Evolutionary conservation across 2,888 invertebrate genomes (phyloP).

Genomic region (Cataglyphis albicans): DNA sequence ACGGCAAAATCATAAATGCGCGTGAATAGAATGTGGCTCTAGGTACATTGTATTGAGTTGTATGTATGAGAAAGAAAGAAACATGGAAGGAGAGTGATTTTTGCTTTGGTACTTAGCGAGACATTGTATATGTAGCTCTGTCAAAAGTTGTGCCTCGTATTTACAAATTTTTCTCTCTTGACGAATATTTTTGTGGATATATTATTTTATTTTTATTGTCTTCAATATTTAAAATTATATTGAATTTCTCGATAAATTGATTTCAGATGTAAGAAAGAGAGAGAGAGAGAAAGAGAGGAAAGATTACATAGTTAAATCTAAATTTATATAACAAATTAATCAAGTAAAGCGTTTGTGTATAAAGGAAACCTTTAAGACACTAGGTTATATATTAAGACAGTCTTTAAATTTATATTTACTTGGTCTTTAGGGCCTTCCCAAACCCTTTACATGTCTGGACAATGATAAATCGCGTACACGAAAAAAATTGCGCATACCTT

Average conservation of each 20-base stretch:
- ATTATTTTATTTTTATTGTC: not conserved
- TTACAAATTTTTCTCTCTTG: not conserved
- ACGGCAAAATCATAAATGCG: constrained; percentile 29
- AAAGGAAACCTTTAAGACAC: not conserved
- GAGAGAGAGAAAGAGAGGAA: not conserved
- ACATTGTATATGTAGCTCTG: not conserved
- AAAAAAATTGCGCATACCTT: constrained; percentile 46
- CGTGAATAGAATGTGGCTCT: constrained; percentile 16
- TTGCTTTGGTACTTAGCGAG: not conserved
- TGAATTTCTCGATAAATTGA: not conserved
- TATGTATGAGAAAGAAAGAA: not conserved
- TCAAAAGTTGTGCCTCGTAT: not conserved
- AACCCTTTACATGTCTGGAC: constrained; percentile 48
- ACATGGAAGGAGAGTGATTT: not conserved
- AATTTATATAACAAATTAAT: not conserved
- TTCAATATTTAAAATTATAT: not conserved
- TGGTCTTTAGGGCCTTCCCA: not conserved
- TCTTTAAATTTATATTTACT: constrained; percentile 33
- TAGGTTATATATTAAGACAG: constrained; percentile 17
- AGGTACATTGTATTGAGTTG: not conserved
- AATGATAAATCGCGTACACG: constrained; percentile 47
- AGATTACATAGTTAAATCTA: not conserved
- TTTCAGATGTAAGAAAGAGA: no score
- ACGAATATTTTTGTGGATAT: not conserved
- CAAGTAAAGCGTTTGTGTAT: not conserved